Base-by-base conservation (phyloP, 2,888 invertebrate genomes). In the Diarsia rubi region DNA sequence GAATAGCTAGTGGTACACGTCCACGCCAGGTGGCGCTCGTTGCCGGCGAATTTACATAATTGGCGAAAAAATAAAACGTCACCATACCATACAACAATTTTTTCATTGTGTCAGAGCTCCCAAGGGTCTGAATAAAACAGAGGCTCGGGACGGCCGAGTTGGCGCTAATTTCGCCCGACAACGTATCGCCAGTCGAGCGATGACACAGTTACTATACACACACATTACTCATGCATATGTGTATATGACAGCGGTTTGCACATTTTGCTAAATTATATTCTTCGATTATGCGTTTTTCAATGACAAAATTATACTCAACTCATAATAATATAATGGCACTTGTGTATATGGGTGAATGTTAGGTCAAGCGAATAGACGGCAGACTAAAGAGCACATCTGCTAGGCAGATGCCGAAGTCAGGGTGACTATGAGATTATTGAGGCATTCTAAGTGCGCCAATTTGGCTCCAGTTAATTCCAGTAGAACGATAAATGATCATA, bases 111-210 rank as follows among this genome's bases (percentile, higher is more conserved):
- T 91, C 90, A 89, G 89, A 89, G 92, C 89, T 93, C 95, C 94
- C 94, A 90, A 89, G 93, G 93, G 94, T 77, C 92, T 94, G 94
- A 94, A 95, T 95, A 95, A 94, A 95, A 95, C 92, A 94, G 92
- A 92, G 93, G 91, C 92, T 89, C 91, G 91, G 92, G 91, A 88
- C 91, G 90, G 89, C 83, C 91, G 92, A 92, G 93, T 91, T 90
- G 89, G 88, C 91, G 92, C 91, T 94, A 94, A 95, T 95, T 95
- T 94, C 88, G 86, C 79, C 87, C 88, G 92, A 91, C 93, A 94
- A 92, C 91, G 91, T 90, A 90, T 92, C 88, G 90, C 85, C 90
- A 85, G 87, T 85, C 88, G 88, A 87, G 88, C 86, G 88, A 91
- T 91, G 91, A 91, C 91, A 89, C 90, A 90, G 87, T 91, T 89